Percentiles rank a stretch among this genome's conserved stretches.
Evolutionary conservation across 2,888 invertebrate species (phyloP).

Genomic region (Nymphalis polychloros): DNA sequence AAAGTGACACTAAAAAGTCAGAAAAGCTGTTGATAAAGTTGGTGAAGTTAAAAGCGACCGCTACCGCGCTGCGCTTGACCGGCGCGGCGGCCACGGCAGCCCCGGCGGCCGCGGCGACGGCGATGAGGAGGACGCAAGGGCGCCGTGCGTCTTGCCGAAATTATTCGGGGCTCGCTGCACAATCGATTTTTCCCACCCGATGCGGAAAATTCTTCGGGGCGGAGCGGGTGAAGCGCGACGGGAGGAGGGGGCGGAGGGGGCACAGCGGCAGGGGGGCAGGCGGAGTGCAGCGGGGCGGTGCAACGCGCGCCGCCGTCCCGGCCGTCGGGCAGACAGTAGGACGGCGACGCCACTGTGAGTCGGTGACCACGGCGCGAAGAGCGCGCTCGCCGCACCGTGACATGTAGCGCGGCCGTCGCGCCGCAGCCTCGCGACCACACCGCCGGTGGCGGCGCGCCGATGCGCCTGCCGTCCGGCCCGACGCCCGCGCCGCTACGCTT

Average conservation of each 20-base stretch:
- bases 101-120: slow-evolving; percentile 40
- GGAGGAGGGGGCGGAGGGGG: slow-evolving; percentile 54
- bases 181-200: slow-evolving; percentile 83
- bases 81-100: slow-evolving; percentile 15
- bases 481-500: slow-evolving; percentile 63
- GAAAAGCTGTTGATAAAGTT: neutral
- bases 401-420: slow-evolving; percentile 72
- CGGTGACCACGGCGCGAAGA: slow-evolving; percentile 79
- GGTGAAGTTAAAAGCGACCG: neutral
- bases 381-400: slow-evolving; percentile 79
- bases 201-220: slow-evolving; percentile 81
- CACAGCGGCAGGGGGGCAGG: slow-evolving; percentile 70
- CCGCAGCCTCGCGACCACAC: slow-evolving; percentile 75
- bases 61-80: slow-evolving; percentile 21
- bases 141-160: slow-evolving; percentile 82
- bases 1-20: neutral
- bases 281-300: slow-evolving; percentile 81
- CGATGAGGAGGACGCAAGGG: slow-evolving; percentile 69
- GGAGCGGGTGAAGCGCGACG: slow-evolving; percentile 71
- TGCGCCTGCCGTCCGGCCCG: slow-evolving; percentile 75
- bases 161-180: slow-evolving; percentile 81
- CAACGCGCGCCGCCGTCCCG: slow-evolving; percentile 77
- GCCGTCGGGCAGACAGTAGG: slow-evolving; percentile 78
- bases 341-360: slow-evolving; percentile 81
- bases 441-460: slow-evolving; percentile 77